Percentiles rank a stretch among this genome's conserved stretches.
phyloP scores from a whole-genome alignment of 2,797 vertebrate genomes.

The Xerus rutilus region DNA sequence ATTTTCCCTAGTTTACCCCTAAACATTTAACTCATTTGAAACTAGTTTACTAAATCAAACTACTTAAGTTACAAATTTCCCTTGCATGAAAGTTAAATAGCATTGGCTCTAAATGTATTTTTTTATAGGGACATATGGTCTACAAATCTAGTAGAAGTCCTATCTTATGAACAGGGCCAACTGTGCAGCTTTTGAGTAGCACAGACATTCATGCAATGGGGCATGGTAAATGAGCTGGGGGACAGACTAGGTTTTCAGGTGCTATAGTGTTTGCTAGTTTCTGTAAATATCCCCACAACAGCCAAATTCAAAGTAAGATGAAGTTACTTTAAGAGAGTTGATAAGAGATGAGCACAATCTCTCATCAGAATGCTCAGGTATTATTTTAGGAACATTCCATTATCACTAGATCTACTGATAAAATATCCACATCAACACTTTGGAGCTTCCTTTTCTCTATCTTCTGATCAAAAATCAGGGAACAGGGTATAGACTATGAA shows the following conservation, averaged over 20 bases:
- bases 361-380: neutral
- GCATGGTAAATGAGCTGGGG: neutral
- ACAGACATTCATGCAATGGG: neutral
- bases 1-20: neutral
- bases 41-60: conserved; percentile 40
- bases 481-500: too few relatives aligned
- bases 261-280: neutral
- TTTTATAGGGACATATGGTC: neutral
- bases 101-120: neutral
- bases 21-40: neutral
- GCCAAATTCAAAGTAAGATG: neutral
- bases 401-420: neutral
- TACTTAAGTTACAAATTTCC: conserved; percentile 27
- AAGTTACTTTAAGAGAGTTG: neutral
- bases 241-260: neutral
- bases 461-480: neutral
- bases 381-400: conserved; percentile 37
- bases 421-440: neutral
- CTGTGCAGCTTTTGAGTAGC: neutral
- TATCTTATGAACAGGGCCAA: neutral
- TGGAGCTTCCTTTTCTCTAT: neutral
- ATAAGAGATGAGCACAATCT: neutral
- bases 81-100: conserved; percentile 9
- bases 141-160: neutral
- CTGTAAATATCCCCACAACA: neutral